A percentile compares a stretch with the other conserved stretches of the same genome.
Evolutionary conservation across 2,113 vertebrate genomes (phyloP).

Genomic region (Prolemur simus): DNA sequence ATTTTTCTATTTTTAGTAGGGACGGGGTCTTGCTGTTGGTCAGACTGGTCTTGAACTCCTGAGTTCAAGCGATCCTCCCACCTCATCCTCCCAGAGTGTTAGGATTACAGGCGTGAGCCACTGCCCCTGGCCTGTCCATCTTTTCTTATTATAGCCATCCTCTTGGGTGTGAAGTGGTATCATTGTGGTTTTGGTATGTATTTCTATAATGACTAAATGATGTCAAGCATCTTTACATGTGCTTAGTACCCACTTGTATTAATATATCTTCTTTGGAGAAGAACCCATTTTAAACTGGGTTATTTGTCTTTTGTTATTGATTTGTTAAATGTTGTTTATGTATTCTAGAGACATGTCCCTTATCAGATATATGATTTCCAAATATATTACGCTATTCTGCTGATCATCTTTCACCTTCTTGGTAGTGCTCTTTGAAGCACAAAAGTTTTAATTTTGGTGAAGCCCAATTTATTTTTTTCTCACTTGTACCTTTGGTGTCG

Average conservation of each 20-base stretch:
- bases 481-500: not conserved
- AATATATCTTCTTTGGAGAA: not conserved
- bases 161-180: not conserved
- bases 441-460: not conserved
- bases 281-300: not conserved
- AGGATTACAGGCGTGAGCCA: too few species aligned
- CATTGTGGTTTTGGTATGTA: not conserved
- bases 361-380: not conserved
- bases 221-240: not conserved
- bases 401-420: not conserved
- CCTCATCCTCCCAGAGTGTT: too few species aligned
- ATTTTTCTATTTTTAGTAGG: too few species aligned
- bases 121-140: not conserved
- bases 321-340: not conserved
- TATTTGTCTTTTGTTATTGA: slow-evolving; percentile 11
- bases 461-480: not conserved
- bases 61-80: too few species aligned
- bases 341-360: not conserved
- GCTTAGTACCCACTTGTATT: not conserved
- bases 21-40: too few species aligned
- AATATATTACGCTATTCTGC: not conserved
- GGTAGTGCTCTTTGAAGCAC: not conserved
- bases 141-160: not conserved
- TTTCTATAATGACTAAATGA: not conserved
- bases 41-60: too few species aligned